phyloP scores from a whole-genome alignment of 2,888 invertebrate species.

The Tromatobia lineatoria region DNA sequence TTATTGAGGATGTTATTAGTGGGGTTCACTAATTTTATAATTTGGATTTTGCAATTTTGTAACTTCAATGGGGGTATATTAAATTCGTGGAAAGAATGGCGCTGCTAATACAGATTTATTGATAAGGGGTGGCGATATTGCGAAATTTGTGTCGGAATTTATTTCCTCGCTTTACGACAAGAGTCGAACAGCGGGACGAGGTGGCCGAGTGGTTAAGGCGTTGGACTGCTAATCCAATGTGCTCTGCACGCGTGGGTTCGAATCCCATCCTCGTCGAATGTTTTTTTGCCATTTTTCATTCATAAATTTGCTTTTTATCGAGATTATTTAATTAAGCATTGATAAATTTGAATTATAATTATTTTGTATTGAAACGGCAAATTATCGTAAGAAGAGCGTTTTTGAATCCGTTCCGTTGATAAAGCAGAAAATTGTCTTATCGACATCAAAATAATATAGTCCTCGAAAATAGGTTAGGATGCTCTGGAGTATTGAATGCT shows the following conservation, averaged over 20 bases:
- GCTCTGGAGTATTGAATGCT: no score
- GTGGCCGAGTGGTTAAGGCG: conserved; percentile 71
- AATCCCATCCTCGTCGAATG: conserved; percentile 85
- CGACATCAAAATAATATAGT: no score
- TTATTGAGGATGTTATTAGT: conserved; percentile 15
- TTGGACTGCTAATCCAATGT: conserved; percentile 86
- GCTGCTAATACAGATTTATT: conserved; percentile 42
- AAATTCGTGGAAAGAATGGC: neutral
- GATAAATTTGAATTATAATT: no score
- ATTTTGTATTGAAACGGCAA: no score
- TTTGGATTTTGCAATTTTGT: neutral
- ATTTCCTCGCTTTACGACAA: conserved; percentile 54
- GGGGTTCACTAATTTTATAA: conserved; percentile 10
- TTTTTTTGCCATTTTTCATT: conserved; percentile 7
- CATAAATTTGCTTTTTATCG: no score
- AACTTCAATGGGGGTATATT: conserved; percentile 12
- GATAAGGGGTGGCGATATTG: conserved; percentile 22
- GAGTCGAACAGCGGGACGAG: conserved; percentile 65
- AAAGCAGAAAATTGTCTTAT: no score
- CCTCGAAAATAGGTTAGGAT: no score
- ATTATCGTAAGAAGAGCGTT: no score
- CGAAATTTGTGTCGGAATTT: conserved; percentile 38
- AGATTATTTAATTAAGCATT: no score
- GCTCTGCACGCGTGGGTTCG: conserved; percentile 86
- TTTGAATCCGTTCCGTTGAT: no score